These are phyloP conservation scores for Thamnophis sirtalis DNA, from an alignment of 2,113 vertebrate genomes.

Conservation along the genomic window DNA sequence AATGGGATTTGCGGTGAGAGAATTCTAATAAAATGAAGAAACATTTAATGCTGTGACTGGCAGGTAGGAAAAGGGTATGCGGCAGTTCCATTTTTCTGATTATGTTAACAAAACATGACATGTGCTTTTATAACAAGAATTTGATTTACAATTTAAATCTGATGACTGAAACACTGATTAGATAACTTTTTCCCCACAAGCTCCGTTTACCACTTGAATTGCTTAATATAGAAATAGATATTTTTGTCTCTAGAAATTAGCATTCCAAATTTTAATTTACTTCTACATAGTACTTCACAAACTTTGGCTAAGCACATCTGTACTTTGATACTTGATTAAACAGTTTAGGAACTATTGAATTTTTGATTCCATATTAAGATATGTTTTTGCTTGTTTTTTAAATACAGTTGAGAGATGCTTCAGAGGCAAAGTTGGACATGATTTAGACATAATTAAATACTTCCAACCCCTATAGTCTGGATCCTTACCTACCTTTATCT, in stretches of 20 bases:
- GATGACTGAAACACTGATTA: constrained; percentile 60
- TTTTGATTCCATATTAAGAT: constrained; percentile 43
- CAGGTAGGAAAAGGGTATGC: constrained; percentile 69
- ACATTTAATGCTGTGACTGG: constrained; percentile 74
- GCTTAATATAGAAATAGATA: constrained; percentile 45
- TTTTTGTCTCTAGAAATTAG: constrained; percentile 51
- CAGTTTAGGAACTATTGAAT: constrained; percentile 49
- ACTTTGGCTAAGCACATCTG: constrained; percentile 49
- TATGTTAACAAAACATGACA: constrained; percentile 76
- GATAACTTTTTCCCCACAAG: constrained; percentile 25
- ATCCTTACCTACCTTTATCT: too few species aligned
- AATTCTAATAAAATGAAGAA: constrained; percentile 76
- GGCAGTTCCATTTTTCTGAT: constrained; percentile 73
- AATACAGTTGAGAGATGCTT: background rate
- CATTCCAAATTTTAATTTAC: constrained; percentile 55
- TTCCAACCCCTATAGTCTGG: background rate
- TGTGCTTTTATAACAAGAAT: constrained; percentile 62
- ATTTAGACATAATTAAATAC: background rate
- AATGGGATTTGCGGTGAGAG: constrained; percentile 73
- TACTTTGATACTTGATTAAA: constrained; percentile 58
- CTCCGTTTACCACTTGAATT: constrained; percentile 49
- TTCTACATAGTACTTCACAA: constrained; percentile 46
- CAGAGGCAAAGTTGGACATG: background rate
- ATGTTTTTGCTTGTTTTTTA: constrained; percentile 16
- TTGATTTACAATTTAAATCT: constrained; percentile 69